phyloP scores from a whole-genome alignment of 2,888 invertebrate species.

The Biston betularia region DNA sequence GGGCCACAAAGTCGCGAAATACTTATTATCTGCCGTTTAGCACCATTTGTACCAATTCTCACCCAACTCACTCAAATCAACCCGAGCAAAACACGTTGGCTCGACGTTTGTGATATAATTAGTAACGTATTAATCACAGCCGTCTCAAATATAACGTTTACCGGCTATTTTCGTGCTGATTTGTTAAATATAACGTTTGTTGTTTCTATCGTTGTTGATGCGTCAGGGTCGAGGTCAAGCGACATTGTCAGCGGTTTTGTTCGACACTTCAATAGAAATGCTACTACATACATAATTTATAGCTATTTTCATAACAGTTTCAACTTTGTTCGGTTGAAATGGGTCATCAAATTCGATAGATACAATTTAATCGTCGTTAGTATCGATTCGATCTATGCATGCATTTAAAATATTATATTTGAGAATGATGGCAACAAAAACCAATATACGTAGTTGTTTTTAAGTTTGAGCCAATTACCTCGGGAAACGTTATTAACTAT shows the following conservation, averaged over 20 bases:
- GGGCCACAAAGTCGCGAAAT: conserved; percentile 15
- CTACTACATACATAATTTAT: not conserved
- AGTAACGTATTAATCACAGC: conserved; percentile 42
- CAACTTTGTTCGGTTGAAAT: not conserved
- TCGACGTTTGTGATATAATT: conserved; percentile 36
- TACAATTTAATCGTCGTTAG: not conserved
- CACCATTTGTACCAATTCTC: conserved; percentile 14
- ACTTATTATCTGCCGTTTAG: conserved; percentile 18
- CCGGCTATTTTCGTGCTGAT: conserved; percentile 37
- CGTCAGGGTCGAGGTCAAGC: conserved; percentile 38
- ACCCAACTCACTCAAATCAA: conserved; percentile 16
- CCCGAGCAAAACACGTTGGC: conserved; percentile 36
- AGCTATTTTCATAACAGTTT: too few relatives aligned
- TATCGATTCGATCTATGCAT: too few relatives aligned
- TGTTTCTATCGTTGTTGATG: conserved; percentile 30
- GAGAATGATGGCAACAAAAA: too few relatives aligned
- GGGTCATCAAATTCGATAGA: not conserved
- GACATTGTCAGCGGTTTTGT: conserved; percentile 16
- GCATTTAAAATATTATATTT: too few relatives aligned
- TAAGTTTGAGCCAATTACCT: conserved; percentile 7
- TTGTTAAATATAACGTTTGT: conserved; percentile 38
- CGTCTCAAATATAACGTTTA: conserved; percentile 36
- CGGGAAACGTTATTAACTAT: conserved; percentile 16
- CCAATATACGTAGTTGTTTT: not conserved
- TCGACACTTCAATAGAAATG: conserved; percentile 22